phyloP scores from a whole-genome alignment of 2,113 vertebrate genomes.

The Bubo blakistoni region DNA sequence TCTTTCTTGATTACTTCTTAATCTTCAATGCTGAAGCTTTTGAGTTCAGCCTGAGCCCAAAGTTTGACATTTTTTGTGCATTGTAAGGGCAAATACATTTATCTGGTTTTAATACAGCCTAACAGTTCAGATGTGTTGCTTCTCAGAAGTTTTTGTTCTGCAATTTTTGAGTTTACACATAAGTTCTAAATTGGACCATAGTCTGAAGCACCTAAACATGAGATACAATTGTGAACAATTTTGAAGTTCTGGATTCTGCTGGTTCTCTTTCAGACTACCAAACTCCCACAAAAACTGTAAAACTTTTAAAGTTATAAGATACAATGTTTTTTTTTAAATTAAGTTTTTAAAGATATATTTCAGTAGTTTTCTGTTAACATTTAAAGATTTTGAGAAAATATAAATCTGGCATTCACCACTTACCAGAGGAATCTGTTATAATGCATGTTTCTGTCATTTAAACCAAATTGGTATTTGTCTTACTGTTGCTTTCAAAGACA shows the following conservation, averaged over 20 bases:
- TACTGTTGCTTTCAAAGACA: neutral
- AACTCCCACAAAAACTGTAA: neutral
- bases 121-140: neutral
- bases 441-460: neutral
- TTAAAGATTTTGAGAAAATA: neutral
- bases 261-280: neutral
- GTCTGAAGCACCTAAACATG: neutral
- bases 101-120: neutral
- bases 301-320: neutral
- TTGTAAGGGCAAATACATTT: neutral
- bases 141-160: neutral
- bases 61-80: neutral
- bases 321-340: neutral
- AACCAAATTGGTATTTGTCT: neutral
- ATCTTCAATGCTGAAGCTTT: neutral
- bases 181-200: neutral
- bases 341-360: neutral
- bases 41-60: neutral
- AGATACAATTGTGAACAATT: neutral
- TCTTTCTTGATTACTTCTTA: neutral
- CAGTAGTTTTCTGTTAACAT: neutral
- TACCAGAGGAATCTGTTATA: neutral
- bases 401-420: fast-evolving
- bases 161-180: neutral
- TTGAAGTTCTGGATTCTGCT: neutral